Percentiles rank a stretch among this genome's conserved stretches.
Evolutionary conservation across 2,113 vertebrate species (phyloP).

Genomic region (Antennarius striatus): DNA sequence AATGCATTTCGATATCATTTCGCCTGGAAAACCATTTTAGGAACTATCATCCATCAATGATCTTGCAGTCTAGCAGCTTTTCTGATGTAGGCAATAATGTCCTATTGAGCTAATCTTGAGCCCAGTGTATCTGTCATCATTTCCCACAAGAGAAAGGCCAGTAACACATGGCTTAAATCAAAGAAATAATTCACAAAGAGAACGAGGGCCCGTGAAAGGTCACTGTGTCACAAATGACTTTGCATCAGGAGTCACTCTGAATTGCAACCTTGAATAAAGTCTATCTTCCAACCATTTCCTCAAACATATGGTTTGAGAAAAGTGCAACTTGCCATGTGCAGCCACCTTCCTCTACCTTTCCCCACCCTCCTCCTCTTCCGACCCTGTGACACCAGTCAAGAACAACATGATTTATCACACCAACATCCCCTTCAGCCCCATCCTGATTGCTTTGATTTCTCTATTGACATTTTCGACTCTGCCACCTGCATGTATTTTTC

Average conservation of each 20-base stretch:
- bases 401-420: slow-evolving; percentile 71
- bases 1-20: slow-evolving; percentile 63
- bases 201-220: slow-evolving; percentile 47
- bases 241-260: slow-evolving; percentile 58
- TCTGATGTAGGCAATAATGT: slow-evolving; percentile 62
- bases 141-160: slow-evolving; percentile 44
- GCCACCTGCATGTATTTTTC: slow-evolving; percentile 65
- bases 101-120: slow-evolving; percentile 60
- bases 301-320: slow-evolving; percentile 36
- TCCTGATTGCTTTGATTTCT: slow-evolving; percentile 70
- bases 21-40: slow-evolving; percentile 54
- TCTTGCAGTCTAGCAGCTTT: slow-evolving; percentile 51
- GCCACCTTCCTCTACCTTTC: slow-evolving; percentile 7
- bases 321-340: slow-evolving; percentile 27
- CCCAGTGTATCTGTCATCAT: slow-evolving; percentile 62
- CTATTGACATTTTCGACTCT: slow-evolving; percentile 68
- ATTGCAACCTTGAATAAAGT: slow-evolving; percentile 62
- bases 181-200: slow-evolving; percentile 54
- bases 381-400: slow-evolving; percentile 53
- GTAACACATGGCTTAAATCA: slow-evolving; percentile 58
- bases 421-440: slow-evolving; percentile 59
- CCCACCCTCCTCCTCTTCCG: slow-evolving; percentile 8
- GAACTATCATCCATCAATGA: slow-evolving; percentile 62
- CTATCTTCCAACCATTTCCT: slow-evolving; percentile 38
- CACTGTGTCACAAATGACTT: slow-evolving; percentile 63